phyloP scores from a whole-genome alignment of 2,888 invertebrate genomes.

The Tenthredo amoena region DNA sequence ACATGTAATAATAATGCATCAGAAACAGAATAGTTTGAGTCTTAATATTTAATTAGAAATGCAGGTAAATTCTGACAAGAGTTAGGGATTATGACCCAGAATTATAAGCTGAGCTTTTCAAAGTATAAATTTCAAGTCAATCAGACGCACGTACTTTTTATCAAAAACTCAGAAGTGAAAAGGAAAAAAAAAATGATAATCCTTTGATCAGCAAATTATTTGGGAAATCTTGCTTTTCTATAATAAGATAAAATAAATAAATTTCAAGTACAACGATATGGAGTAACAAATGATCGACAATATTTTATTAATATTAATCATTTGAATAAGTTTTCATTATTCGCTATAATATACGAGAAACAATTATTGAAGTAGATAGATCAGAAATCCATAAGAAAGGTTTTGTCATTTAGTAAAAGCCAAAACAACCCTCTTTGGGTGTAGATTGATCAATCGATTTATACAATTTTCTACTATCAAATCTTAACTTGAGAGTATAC shows the following conservation, averaged over 20 bases:
- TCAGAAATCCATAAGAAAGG: background rate
- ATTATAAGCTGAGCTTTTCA: background rate
- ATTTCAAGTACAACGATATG: background rate
- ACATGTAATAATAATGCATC: background rate
- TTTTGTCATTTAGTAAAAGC: slow-evolving; percentile 2
- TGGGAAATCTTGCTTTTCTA: background rate
- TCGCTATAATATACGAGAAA: slow-evolving; percentile 1
- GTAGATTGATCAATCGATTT: background rate
- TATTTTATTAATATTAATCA: slow-evolving; percentile 4
- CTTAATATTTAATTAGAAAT: background rate
- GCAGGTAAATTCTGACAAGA: background rate
- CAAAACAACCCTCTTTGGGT: background rate
- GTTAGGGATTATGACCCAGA: background rate
- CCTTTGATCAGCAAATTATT: background rate
- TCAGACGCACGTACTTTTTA: background rate
- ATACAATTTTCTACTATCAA: background rate
- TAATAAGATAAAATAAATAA: background rate
- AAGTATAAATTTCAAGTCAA: background rate
- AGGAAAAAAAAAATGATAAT: background rate
- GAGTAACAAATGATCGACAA: background rate
- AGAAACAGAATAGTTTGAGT: slow-evolving; percentile 2
- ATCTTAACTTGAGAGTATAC: background rate
- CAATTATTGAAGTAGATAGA: background rate
- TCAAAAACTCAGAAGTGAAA: background rate
- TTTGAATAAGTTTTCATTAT: background rate